Base-by-base conservation (phyloP, 2,797 vertebrate genomes). In the Pterois miles region DNA sequence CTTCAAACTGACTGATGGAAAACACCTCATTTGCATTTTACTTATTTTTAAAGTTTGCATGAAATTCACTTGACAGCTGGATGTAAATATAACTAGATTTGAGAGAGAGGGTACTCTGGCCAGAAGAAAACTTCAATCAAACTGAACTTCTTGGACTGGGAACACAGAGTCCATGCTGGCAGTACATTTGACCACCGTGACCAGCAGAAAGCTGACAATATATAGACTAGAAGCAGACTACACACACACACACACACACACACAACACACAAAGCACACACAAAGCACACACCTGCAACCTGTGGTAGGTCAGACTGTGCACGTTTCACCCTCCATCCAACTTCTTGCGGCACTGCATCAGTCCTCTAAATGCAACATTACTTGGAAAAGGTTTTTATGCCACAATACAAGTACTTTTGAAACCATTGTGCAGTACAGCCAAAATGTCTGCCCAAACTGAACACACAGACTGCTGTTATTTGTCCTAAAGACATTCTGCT, bases 11-110 rank as follows among this genome's bases (percentile, higher is more conserved):
- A 59, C 29, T 40, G 29, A 65, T 38, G 58, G 54, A 82, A 75
- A 67, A 67, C 6, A 62, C 31, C 16, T 23, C 1, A 65, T 75
- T 80, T 77, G 22, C 57, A 71, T 64, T 62, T 71, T 12, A 62
- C 18, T 48, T 23, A 71, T 68, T 74, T 74, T 38, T 52, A 46
- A 73, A 31, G 66, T 83, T 72, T 53, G 68, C 75, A 68, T 71
- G 65, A 72, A 81, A 81, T 78, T 69, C 18, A 66, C n/a, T 78
- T 65, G 78, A 81, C 71, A 76, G 71, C 34, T 72, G 36, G 53
- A 69, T 70, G 59, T 65, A 81, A 72, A 70, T 34, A 85, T 36
- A 60, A 56, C 38, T 43, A 22, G 14, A 54, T 74, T 23, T 60
- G 27, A 43, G 59, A 72, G n/a, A 64, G 34, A 29, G 46, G 40